Conservation (phyloP, 2,888 invertebrate genomes). For the Lathronympha strigana region DNA sequence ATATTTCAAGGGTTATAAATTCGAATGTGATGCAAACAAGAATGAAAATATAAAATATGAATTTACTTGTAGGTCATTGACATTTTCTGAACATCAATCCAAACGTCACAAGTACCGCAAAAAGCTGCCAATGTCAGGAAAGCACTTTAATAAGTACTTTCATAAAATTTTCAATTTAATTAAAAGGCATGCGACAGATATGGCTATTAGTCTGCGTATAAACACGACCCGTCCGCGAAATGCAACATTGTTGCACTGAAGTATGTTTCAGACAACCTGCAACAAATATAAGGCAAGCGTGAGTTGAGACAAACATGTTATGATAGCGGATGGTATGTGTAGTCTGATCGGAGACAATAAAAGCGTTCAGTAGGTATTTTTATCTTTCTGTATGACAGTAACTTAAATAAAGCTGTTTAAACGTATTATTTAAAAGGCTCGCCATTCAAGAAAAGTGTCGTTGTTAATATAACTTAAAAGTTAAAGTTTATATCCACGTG, state of each 20-base stretch:
- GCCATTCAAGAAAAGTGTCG: no score
- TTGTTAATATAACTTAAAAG: no score
- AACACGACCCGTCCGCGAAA: constrained; percentile 49
- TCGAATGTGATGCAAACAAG: no score
- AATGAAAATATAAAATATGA: no score
- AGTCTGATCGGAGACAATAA: not conserved
- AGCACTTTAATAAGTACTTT: constrained; percentile 51
- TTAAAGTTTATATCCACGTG: no score
- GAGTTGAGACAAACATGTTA: constrained; percentile 25
- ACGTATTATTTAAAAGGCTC: not conserved
- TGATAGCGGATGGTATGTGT: constrained; percentile 9
- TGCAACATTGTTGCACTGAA: constrained; percentile 51
- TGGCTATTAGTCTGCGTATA: constrained; percentile 36
- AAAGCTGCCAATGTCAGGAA: constrained; percentile 57
- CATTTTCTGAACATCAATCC: constrained; percentile 20
- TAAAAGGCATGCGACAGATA: constrained; percentile 49
- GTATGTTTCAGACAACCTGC: constrained; percentile 33
- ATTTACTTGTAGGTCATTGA: no score
- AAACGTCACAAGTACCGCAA: constrained; percentile 13
- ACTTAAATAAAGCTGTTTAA: not conserved
- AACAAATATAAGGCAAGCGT: constrained; percentile 35
- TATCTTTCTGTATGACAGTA: not conserved
- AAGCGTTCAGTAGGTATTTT: not conserved
- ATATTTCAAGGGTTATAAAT: no score
- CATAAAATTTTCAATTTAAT: constrained; percentile 75